A percentile compares a stretch with the other conserved stretches of the same genome.
These are phyloP conservation scores for Ceratina calcarata DNA, from an alignment of 1,140 invertebrate genomes.

Conservation along the genomic window DNA sequence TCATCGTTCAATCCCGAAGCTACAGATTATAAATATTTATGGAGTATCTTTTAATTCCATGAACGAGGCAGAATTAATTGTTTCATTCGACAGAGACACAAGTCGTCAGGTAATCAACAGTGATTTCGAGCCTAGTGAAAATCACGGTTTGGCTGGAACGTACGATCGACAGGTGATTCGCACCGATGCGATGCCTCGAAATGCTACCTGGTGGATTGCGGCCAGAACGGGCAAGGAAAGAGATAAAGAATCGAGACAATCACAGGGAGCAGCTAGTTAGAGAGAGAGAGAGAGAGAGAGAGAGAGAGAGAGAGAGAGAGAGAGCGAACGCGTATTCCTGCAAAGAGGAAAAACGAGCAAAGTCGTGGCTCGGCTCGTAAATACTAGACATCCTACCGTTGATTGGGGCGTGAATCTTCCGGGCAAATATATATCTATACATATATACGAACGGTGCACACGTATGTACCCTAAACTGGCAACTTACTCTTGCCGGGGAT, in stretches of 20 bases:
- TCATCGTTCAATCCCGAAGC: too few relatives aligned
- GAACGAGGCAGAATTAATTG: too few relatives aligned
- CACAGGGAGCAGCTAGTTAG: conserved; percentile 5
- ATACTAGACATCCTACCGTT: conserved; percentile 63
- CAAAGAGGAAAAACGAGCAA: conserved; percentile 53
- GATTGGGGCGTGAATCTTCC: conserved; percentile 66
- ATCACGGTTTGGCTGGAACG: conserved; percentile 43
- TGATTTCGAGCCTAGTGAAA: conserved; percentile 37
- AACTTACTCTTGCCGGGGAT: conserved; percentile 40
- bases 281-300: conserved; percentile 1
- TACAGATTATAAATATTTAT: too few relatives aligned
- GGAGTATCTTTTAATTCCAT: too few relatives aligned
- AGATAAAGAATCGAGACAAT: neutral
- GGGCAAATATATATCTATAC: conserved; percentile 38
- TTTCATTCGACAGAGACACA: too few relatives aligned
- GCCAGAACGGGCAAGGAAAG: conserved; percentile 4
- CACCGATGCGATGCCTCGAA: conserved; percentile 53
- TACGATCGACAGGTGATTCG: conserved; percentile 63
- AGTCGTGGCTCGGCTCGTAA: conserved; percentile 63
- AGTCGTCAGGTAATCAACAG: neutral
- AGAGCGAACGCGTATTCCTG: conserved; percentile 31
- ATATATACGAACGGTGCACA: neutral
- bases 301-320: neutral
- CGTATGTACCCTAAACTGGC: conserved; percentile 23
- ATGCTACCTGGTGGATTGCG: conserved; percentile 52